These are phyloP conservation scores for Dicentrarchus labrax DNA, from an alignment of 2,113 vertebrate species.

Conservation along the genomic window DNA sequence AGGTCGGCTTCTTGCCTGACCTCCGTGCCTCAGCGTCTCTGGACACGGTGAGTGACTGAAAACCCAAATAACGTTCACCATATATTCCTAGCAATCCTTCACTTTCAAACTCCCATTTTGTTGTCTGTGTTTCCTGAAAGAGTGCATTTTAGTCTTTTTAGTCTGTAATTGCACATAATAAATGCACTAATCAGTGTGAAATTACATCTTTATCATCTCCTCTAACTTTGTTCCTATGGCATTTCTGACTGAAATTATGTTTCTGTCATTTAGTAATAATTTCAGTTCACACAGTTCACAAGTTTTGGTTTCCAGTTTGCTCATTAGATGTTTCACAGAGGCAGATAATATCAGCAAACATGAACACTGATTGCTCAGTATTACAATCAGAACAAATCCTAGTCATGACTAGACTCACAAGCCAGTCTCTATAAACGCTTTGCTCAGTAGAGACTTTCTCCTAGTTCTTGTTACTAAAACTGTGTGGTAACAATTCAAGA, in stretches of 20 bases:
- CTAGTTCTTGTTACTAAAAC: no score
- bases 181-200: fast-evolving
- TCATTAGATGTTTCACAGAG: neutral
- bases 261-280: neutral
- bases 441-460: no score
- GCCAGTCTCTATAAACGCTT: no score
- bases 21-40: constrained; percentile 93
- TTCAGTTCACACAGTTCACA: neutral
- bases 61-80: neutral
- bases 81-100: neutral
- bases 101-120: neutral
- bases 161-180: neutral
- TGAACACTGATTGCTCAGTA: neutral
- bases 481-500: no score
- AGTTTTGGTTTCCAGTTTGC: neutral
- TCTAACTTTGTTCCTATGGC: neutral
- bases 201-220: neutral
- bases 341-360: constrained; percentile 5
- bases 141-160: neutral
- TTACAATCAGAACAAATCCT: neutral
- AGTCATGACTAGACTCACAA: neutral
- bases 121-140: neutral
- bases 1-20: constrained; percentile 98
- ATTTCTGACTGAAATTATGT: neutral
- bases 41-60: constrained; percentile 89